Conservation (phyloP, 2,797 vertebrate species). For the Oceanodroma leucorhoa region DNA sequence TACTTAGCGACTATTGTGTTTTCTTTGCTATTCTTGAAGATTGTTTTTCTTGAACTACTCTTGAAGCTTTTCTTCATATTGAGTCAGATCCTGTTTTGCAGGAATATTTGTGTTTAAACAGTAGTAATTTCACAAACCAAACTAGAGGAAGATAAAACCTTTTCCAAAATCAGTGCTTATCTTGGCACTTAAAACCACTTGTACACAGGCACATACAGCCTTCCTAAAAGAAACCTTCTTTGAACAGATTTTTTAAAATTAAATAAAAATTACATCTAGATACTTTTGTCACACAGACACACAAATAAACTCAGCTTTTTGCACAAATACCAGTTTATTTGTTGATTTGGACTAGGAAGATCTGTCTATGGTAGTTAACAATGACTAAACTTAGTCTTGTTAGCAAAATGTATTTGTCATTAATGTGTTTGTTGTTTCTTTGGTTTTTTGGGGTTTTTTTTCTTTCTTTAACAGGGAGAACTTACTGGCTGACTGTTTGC, state of each 20-base stretch:
- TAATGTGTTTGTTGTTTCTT: background rate
- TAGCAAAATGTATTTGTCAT: background rate
- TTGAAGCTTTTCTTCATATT: background rate
- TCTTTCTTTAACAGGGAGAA: slow-evolving; percentile 85
- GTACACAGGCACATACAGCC: background rate
- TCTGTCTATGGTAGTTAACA: background rate
- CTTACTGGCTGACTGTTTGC: slow-evolving; percentile 95
- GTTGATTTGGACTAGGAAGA: background rate
- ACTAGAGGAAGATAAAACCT: background rate
- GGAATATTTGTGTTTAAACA: background rate
- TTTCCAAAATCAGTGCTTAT: background rate
- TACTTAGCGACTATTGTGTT: background rate
- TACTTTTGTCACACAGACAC: background rate
- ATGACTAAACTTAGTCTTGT: background rate
- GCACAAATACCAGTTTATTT: background rate
- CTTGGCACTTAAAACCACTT: background rate
- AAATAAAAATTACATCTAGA: background rate
- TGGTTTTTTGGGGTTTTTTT: background rate
- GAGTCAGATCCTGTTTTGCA: background rate
- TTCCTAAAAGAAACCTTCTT: background rate
- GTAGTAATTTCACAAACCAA: background rate
- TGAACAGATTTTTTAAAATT: background rate
- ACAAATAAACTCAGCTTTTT: background rate
- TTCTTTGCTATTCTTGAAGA: background rate
- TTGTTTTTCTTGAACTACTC: background rate